Evolutionary conservation across 2,113 vertebrate species (phyloP), one percentile per base, ranked within the genome.

Genomic region (Garra rufa): DNA sequence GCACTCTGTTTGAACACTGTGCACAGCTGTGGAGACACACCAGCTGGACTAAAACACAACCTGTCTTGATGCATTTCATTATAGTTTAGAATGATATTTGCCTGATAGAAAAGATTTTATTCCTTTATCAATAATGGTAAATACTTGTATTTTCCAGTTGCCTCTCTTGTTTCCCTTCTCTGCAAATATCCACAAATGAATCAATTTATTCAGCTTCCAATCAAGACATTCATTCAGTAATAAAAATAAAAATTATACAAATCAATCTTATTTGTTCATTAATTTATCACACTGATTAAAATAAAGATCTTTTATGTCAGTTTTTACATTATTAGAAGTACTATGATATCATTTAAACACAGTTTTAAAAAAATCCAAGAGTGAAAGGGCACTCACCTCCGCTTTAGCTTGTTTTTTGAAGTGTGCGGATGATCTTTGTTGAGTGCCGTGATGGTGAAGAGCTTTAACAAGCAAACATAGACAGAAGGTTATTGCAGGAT

Each of bases 21-120:
- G 74, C 41, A 77, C 85, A 86, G 81, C 80, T 86, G 85, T 61
- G 13, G 43, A 67, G 28, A 26, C 14, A 50, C 48, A 34, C 9
- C 19, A 76, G 46, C 61, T 67, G 41, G 9, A 67, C n/a, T n/a
- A 50, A 13, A 1, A 48, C 46, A 48, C 46, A 28, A 14, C 28
- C 24, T 30, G 26, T 26, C 38, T 70, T 41, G 43, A 34, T 34
- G 34, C 50, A 52, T 57, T 26, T 74, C 6, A 24, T 46, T 15
- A 15, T 8, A 24, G 3, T 73, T 73, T 73, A 10, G n/a, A 46
- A 1, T 15, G 46, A 41, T 73, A 28, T 8, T 9, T 48, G 8
- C 1, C 24, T 7, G 0, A 46, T 70, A 9, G n/a, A 57, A 57
- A 57, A 4, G 9, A n/a, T 57, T 57, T 57, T 0, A 57, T 57